phyloP scores from a whole-genome alignment of 1,140 invertebrate species.

The Diuraphis noxia region DNA sequence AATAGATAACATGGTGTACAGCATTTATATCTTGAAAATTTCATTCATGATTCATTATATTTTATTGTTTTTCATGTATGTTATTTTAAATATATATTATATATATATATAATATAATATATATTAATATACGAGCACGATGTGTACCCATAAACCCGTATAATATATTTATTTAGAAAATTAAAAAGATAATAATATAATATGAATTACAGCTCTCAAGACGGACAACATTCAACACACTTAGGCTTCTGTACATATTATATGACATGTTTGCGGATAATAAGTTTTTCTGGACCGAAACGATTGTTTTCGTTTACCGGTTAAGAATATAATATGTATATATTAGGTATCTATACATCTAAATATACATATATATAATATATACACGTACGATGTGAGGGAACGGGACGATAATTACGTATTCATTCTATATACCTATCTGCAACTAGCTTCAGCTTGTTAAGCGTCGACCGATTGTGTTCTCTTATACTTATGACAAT shows the following conservation, averaged over 20 bases:
- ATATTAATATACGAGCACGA: neutral
- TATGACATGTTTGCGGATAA: constrained; percentile 6
- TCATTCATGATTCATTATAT: neutral
- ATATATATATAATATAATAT: too few species aligned
- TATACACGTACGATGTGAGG: too few species aligned
- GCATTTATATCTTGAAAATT: neutral
- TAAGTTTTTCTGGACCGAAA: neutral
- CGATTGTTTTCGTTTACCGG: constrained; percentile 21
- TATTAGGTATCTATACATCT: neutral
- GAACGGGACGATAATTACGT: neutral
- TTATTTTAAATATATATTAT: too few species aligned
- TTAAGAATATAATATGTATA: neutral
- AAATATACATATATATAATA: too few species aligned
- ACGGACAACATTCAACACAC: neutral
- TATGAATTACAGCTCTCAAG: neutral
- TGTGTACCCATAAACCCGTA: neutral
- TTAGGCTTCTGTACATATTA: neutral
- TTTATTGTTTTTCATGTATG: neutral
- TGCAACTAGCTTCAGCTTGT: constrained; percentile 8
- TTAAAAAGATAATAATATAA: neutral
- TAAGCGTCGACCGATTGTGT: constrained; percentile 39
- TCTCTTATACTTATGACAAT: constrained; percentile 38
- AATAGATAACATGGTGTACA: neutral
- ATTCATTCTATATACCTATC: constrained; percentile 23
- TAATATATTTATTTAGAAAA: neutral